Conservation (phyloP, 1,140 invertebrate genomes). For the Oncopodura yosiiana region DNA sequence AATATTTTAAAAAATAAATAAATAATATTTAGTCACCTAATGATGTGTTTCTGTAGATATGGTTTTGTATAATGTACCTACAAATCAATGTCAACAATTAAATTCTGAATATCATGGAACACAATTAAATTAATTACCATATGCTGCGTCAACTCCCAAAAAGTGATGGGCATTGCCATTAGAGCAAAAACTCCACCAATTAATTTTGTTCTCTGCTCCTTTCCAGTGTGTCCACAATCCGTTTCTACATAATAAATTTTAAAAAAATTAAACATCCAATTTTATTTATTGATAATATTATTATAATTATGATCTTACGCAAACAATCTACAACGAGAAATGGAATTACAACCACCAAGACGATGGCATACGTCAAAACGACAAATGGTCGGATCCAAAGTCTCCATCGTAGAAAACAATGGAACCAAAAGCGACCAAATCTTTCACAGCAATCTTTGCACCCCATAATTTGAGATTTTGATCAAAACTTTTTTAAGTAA, state of each 20-base stretch:
- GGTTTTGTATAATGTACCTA: conserved; percentile 86
- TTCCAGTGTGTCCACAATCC: no score
- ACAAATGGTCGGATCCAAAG: conserved; percentile 78
- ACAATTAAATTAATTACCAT: conserved; percentile 47
- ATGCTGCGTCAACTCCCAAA: conserved; percentile 91
- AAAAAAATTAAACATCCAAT: no score
- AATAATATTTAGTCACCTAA: conserved; percentile 53
- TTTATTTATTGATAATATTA: no score
- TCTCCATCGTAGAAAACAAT: conserved; percentile 54
- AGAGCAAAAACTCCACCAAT: conserved; percentile 84
- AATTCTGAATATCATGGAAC: not conserved
- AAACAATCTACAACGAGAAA: conserved; percentile 58
- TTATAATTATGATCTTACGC: no score
- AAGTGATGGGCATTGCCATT: conserved; percentile 77
- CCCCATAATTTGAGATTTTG: no score
- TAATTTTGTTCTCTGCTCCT: conserved; percentile 58
- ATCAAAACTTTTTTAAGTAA: no score
- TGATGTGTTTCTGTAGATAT: conserved; percentile 85
- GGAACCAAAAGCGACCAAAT: conserved; percentile 29
- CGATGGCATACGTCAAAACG: conserved; percentile 63
- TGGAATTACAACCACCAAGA: conserved; percentile 72
- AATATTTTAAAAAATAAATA: no score
- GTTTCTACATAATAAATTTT: no score
- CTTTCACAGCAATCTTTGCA: conserved; percentile 9
- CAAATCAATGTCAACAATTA: not conserved